Percentiles rank a stretch among this genome's conserved stretches.
phyloP scores from a whole-genome alignment of 1,140 invertebrate species.

The Musca vetustissima region DNA sequence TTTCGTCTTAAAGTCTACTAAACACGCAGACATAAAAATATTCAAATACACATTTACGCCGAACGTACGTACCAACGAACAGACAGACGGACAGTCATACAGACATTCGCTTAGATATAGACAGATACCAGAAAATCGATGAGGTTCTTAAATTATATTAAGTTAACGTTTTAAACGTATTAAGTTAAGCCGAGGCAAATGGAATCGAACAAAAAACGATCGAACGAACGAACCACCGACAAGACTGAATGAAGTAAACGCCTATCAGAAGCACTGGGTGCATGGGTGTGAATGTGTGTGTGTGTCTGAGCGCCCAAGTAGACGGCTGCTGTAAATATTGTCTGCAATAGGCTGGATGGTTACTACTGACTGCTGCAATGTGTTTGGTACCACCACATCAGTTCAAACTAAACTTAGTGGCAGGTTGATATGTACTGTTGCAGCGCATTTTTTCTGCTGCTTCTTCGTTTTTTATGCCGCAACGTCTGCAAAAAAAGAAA shows the following conservation, averaged over 20 bases:
- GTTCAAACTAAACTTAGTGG: background rate
- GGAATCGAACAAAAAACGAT: background rate
- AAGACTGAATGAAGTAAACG: conserved; percentile 15
- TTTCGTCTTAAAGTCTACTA: too few relatives aligned
- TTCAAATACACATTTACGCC: too few relatives aligned
- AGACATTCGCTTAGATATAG: background rate
- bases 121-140: background rate
- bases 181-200: conserved; percentile 7
- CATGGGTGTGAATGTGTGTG: too few relatives aligned
- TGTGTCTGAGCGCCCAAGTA: background rate
- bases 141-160: conserved; percentile 17
- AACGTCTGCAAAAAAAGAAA: background rate
- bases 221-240: too few relatives aligned
- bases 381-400: conserved; percentile 1
- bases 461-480: background rate
- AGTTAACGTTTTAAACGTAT: conserved; percentile 22
- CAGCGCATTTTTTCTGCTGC: background rate
- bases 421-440: conserved; percentile 11
- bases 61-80: too few relatives aligned
- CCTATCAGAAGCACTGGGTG: conserved; percentile 2
- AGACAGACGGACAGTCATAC: background rate
- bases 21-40: too few relatives aligned
- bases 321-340: conserved; percentile 20
- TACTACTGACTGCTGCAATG: background rate
- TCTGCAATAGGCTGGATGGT: background rate